Conservation (phyloP, 2,113 vertebrate species). For the pig (Sus scrofa) region DNA sequence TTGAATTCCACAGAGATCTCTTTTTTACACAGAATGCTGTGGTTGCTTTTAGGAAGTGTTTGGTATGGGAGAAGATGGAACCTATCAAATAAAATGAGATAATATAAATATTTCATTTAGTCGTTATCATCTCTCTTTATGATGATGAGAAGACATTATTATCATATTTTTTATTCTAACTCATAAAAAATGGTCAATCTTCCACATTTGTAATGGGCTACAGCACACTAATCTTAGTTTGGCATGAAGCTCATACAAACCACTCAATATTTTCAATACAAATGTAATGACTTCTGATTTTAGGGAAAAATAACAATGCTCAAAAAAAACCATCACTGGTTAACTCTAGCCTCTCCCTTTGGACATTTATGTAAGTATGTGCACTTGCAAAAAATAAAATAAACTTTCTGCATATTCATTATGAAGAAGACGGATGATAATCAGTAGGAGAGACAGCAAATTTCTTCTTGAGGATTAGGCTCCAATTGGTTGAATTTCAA, state of each 20-base stretch:
- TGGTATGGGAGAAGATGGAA: slow-evolving; percentile 67
- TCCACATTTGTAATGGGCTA: slow-evolving; percentile 73
- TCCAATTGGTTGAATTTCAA: slow-evolving; percentile 67
- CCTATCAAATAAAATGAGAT: slow-evolving; percentile 79
- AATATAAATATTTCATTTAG: slow-evolving; percentile 82
- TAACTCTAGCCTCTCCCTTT: slow-evolving; percentile 20
- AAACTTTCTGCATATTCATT: slow-evolving; percentile 83
- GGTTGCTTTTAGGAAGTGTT: slow-evolving; percentile 47
- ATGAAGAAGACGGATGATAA: slow-evolving; percentile 54
- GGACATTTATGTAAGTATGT: slow-evolving; percentile 31
- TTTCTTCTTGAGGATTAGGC: slow-evolving; percentile 77
- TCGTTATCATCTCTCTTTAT: slow-evolving; percentile 73
- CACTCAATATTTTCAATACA: slow-evolving; percentile 81
- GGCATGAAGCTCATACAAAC: slow-evolving; percentile 72
- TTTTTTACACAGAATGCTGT: background rate
- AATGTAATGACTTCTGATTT: slow-evolving; percentile 82
- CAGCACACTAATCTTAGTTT: slow-evolving; percentile 78
- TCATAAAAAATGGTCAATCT: slow-evolving; percentile 78
- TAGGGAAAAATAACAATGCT: slow-evolving; percentile 75
- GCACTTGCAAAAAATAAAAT: slow-evolving; percentile 58
- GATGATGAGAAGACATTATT: slow-evolving; percentile 80
- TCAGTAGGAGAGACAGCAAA: slow-evolving; percentile 59
- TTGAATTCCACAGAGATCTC: slow-evolving; percentile 30
- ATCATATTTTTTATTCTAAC: slow-evolving; percentile 83
- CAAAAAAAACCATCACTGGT: slow-evolving; percentile 60